phyloP scores from a whole-genome alignment of 2,113 vertebrate species.

The Tursiops truncatus region DNA sequence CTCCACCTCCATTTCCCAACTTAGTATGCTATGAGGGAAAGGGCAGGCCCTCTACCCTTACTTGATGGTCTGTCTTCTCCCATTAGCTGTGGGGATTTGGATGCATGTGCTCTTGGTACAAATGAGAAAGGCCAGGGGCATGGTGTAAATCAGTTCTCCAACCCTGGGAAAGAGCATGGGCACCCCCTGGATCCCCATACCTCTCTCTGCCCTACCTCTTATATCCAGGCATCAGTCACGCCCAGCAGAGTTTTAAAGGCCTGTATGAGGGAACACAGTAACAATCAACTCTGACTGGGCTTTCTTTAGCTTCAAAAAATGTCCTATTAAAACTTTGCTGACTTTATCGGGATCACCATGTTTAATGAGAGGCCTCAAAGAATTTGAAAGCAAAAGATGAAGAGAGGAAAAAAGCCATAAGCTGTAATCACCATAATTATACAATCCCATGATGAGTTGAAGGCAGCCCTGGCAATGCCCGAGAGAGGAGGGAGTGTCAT shows the following conservation, averaged over 20 bases:
- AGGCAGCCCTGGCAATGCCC: constrained; percentile 20
- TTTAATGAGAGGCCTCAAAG: constrained; percentile 71
- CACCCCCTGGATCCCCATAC: neutral
- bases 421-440: constrained; percentile 72
- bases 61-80: neutral
- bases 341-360: constrained; percentile 48
- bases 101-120: neutral
- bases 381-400: constrained; percentile 67
- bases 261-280: neutral
- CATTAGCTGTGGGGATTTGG: neutral
- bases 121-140: neutral
- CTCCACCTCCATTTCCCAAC: neutral
- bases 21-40: neutral
- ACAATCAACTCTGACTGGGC: neutral
- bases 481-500: constrained; percentile 15
- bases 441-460: constrained; percentile 50
- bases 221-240: neutral
- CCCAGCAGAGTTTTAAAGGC: constrained; percentile 23
- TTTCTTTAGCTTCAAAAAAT: constrained; percentile 56
- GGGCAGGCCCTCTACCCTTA: neutral
- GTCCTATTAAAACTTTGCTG: constrained; percentile 69
- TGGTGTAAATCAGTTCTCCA: neutral
- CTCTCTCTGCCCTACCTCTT: neutral
- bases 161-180: neutral
- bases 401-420: constrained; percentile 40